These are phyloP conservation scores for Drosophila arawakana DNA, from an alignment of 1,140 invertebrate genomes.

Conservation along the genomic window DNA sequence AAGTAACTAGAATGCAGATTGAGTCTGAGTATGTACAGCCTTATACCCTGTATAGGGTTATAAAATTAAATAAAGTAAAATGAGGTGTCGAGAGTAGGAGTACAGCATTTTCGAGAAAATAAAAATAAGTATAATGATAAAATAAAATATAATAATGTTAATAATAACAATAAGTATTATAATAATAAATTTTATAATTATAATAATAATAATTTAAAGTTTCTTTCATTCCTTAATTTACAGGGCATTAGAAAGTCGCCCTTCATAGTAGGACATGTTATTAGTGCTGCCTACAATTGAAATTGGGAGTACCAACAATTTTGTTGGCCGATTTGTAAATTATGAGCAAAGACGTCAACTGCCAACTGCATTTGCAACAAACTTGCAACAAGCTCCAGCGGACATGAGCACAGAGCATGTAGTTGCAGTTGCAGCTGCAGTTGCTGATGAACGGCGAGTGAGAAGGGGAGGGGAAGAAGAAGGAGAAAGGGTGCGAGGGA, in stretches of 20 bases:
- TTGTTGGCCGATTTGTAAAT: constrained; percentile 45
- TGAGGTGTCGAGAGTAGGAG: too few species aligned
- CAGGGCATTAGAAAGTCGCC: constrained; percentile 2
- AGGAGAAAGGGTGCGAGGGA: not conserved
- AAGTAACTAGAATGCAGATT: not conserved
- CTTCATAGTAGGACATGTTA: not conserved
- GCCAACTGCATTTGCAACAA: constrained; percentile 42
- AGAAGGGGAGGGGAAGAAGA: not conserved
- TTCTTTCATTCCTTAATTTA: too few species aligned
- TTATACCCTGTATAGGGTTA: too few species aligned
- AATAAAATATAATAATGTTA: too few species aligned
- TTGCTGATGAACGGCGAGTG: not conserved
- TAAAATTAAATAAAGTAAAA: too few species aligned
- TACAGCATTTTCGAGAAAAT: too few species aligned
- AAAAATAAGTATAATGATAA: too few species aligned
- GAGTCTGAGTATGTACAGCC: not conserved
- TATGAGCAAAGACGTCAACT: constrained; percentile 50
- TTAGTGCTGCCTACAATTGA: constrained; percentile 12
- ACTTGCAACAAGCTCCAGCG: constrained; percentile 45
- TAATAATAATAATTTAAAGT: too few species aligned
- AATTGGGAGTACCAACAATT: constrained; percentile 33
- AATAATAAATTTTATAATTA: too few species aligned
- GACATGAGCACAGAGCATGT: constrained; percentile 9
- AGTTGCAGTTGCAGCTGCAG: constrained; percentile 29
- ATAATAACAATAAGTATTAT: too few species aligned